Percentiles rank a stretch among this genome's conserved stretches.
Evolutionary conservation across 2,113 vertebrate species (phyloP).

Genomic region (Anthoscopus minutus): DNA sequence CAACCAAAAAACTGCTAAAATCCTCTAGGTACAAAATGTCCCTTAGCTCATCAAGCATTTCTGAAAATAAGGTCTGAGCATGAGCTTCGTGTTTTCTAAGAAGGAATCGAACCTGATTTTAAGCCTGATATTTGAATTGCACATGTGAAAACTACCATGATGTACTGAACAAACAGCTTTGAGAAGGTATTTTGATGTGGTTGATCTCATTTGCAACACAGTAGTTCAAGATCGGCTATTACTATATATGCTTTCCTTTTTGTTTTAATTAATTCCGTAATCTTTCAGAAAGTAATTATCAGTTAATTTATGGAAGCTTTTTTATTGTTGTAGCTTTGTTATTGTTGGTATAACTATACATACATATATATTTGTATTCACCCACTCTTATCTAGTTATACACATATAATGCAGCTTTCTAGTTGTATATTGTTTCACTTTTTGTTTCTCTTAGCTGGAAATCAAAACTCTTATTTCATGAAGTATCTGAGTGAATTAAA

Average conservation of each 20-base stretch:
- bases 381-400: neutral
- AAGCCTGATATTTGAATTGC: neutral
- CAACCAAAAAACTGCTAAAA: neutral
- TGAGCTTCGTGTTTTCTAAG: neutral
- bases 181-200: neutral
- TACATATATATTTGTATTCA: neutral
- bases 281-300: neutral
- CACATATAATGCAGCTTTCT: neutral
- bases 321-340: too few species aligned
- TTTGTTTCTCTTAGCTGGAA: neutral
- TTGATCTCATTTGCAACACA: neutral
- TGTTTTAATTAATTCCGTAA: neutral
- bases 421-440: neutral
- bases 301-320: neutral
- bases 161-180: neutral
- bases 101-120: neutral
- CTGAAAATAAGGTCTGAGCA: neutral
- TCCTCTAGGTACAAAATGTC: neutral
- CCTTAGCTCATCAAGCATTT: neutral
- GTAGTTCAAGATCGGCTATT: neutral
- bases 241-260: neutral
- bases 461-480: neutral
- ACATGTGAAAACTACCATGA: neutral
- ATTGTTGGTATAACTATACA: neutral
- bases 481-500: neutral